These are phyloP conservation scores for Kryphioiulus occultus DNA, from an alignment of 2,888 invertebrate genomes.

Conservation along the genomic window DNA sequence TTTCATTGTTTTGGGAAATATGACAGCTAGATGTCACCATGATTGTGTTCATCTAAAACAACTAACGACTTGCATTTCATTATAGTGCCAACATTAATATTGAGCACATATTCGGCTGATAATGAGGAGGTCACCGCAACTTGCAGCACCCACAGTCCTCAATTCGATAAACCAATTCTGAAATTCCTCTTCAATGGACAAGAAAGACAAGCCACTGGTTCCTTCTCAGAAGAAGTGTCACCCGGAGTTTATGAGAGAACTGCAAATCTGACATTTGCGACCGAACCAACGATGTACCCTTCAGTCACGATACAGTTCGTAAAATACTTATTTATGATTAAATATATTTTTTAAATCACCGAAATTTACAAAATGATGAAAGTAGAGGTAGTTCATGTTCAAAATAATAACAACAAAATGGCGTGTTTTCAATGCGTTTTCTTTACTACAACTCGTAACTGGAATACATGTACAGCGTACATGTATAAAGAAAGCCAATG, in stretches of 20 bases:
- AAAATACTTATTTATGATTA: not conserved
- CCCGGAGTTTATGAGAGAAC: not conserved
- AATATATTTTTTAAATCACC: too few species aligned
- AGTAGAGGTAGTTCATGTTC: too few species aligned
- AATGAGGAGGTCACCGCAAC: constrained; percentile 1
- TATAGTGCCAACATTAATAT: not conserved
- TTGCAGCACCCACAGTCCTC: not conserved
- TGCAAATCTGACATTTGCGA: not conserved
- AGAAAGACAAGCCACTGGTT: not conserved
- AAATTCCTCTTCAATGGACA: not conserved
- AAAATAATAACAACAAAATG: too few species aligned
- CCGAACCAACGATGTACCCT: not conserved
- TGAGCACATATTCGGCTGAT: not conserved
- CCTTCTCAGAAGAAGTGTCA: not conserved
- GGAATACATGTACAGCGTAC: too few species aligned
- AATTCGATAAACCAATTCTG: not conserved
- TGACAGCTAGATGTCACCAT: too few species aligned
- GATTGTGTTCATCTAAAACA: not conserved
- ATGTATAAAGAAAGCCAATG: too few species aligned
- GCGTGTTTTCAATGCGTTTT: too few species aligned
- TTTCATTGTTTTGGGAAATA: too few species aligned
- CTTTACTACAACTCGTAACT: too few species aligned
- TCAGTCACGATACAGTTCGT: not conserved
- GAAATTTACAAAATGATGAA: too few species aligned
- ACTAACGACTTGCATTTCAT: not conserved